Conservation (phyloP, 2,113 vertebrate species). For the Tyto alba region DNA sequence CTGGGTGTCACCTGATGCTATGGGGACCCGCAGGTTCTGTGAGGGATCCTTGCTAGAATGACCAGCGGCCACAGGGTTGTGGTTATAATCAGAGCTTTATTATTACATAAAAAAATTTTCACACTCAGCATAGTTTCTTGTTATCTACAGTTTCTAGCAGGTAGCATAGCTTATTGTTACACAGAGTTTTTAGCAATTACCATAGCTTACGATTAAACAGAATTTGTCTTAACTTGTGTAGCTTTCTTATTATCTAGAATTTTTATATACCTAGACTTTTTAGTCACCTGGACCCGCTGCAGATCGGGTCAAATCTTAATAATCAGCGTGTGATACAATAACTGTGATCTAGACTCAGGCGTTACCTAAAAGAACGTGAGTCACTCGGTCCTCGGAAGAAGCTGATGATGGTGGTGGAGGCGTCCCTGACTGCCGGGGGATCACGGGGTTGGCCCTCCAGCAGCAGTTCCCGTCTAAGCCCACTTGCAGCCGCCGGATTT, state of each 20-base stretch:
- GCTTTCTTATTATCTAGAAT: not conserved
- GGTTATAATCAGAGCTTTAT: not conserved
- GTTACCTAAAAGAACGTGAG: not conserved
- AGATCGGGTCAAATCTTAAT: not conserved
- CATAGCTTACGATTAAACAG: not conserved
- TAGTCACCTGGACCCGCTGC: not conserved
- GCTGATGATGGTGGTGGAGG: rapidly evolving
- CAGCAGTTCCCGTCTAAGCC: not conserved
- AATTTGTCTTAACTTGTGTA: not conserved
- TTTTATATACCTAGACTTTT: not conserved
- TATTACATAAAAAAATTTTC: not conserved
- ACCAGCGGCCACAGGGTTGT: not conserved
- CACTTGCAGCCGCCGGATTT: not conserved
- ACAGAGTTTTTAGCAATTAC: not conserved
- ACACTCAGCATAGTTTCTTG: not conserved
- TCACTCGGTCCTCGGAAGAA: not conserved
- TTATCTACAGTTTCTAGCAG: not conserved
- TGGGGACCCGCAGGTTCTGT: not conserved
- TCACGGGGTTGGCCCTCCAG: not conserved
- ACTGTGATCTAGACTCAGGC: not conserved
- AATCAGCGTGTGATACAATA: not conserved
- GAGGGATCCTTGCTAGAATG: not conserved
- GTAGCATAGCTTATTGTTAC: not conserved
- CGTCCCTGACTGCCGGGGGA: rapidly evolving
- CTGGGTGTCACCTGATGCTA: not conserved